Evolutionary conservation across 1,140 invertebrate genomes (phyloP).

Genomic region (Hylaeus anthracinus): DNA sequence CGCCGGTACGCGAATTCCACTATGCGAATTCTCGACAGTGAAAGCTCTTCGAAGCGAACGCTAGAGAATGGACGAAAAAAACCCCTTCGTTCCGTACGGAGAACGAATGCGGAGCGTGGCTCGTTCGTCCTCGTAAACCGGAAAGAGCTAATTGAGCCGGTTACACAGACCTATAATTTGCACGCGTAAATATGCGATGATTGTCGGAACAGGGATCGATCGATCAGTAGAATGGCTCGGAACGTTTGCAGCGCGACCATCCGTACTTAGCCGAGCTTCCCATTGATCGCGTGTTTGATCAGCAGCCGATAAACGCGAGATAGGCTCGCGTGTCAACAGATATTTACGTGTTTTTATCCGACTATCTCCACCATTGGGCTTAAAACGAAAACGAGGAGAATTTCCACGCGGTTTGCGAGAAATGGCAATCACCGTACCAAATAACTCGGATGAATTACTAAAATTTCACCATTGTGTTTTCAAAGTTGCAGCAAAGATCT

Average conservation of each 20-base stretch:
- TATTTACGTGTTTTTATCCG: conserved; percentile 7
- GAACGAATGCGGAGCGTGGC: background rate
- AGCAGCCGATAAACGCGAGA: conserved; percentile 20
- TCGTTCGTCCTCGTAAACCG: background rate
- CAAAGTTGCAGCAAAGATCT: no score
- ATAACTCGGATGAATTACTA: no score
- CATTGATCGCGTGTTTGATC: conserved; percentile 39
- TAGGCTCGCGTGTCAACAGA: background rate
- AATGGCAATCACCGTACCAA: background rate
- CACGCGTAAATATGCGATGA: conserved; percentile 37
- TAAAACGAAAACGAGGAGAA: background rate
- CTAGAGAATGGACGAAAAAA: background rate
- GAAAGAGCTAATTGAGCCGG: conserved; percentile 5
- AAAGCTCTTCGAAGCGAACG: background rate
- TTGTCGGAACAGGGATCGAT: conserved; percentile 31
- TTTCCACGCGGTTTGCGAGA: background rate
- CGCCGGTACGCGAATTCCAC: background rate
- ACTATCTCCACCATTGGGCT: no score
- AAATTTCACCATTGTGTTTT: no score
- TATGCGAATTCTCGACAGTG: background rate
- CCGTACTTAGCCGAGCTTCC: conserved; percentile 30
- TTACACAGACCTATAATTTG: conserved; percentile 14
- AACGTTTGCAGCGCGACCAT: conserved; percentile 30
- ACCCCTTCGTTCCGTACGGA: background rate
- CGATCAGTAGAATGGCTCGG: conserved; percentile 26